Evolutionary conservation across 2,888 invertebrate species (phyloP).

Genomic region (Campopleginae sp.): DNA sequence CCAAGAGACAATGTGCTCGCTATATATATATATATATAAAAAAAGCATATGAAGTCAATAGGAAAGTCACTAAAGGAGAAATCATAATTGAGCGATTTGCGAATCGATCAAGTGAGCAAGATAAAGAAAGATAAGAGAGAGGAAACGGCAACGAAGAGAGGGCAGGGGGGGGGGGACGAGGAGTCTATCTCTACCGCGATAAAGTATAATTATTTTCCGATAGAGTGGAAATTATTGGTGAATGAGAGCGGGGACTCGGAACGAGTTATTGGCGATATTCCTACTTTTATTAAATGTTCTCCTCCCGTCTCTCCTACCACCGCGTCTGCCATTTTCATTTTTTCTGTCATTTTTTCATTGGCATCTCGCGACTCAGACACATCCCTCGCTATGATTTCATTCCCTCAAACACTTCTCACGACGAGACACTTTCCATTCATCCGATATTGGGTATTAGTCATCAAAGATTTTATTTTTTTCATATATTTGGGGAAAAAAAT

Average conservation of each 20-base stretch:
- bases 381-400: constrained; percentile 58
- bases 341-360: constrained; percentile 37
- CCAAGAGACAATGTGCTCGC: constrained; percentile 49
- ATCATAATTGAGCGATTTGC: constrained; percentile 83
- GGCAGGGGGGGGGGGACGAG: constrained; percentile 36
- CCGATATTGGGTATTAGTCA: background rate
- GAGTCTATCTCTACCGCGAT: constrained; percentile 76
- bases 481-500: no score
- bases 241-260: constrained; percentile 75
- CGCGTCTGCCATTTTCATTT: constrained; percentile 17
- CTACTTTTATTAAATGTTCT: constrained; percentile 83
- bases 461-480: background rate
- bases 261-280: constrained; percentile 83
- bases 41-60: constrained; percentile 38
- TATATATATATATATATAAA: constrained; percentile 45
- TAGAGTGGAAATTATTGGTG: constrained; percentile 84
- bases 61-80: constrained; percentile 72
- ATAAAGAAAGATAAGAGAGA: constrained; percentile 57
- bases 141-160: background rate
- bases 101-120: constrained; percentile 70
- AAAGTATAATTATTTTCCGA: constrained; percentile 84
- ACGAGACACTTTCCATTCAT: constrained; percentile 46
- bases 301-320: constrained; percentile 52
- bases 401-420: constrained; percentile 61
- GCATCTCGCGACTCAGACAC: constrained; percentile 40